A percentile compares a stretch with the other conserved stretches of the same genome.
These are phyloP conservation scores for Chiloscyllium punctatum DNA, from an alignment of 2,797 vertebrate species.

Conservation along the genomic window DNA sequence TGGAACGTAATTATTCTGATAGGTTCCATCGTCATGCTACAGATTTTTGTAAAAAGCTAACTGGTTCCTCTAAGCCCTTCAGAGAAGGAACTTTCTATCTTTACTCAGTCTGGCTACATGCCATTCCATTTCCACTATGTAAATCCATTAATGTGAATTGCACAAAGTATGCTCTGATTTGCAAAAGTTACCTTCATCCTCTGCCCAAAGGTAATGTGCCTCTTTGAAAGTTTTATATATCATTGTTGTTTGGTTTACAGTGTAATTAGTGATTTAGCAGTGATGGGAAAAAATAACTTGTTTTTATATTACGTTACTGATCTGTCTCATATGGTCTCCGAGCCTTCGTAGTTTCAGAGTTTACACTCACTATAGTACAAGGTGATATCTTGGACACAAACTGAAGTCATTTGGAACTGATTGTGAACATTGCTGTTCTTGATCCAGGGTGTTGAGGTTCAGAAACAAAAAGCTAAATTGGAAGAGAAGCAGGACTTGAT, in stretches of 20 bases:
- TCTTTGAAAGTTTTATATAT: background rate
- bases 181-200: no score
- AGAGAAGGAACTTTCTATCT: background rate
- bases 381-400: background rate
- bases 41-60: background rate
- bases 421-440: background rate
- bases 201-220: no score
- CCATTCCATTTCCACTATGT: background rate
- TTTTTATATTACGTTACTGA: background rate
- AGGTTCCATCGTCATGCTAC: no score
- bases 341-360: background rate
- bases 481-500: constrained; percentile 55
- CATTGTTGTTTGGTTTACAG: background rate
- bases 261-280: background rate
- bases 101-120: background rate
- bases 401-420: background rate
- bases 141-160: no score
- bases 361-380: background rate
- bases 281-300: background rate
- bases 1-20: background rate
- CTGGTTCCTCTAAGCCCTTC: background rate
- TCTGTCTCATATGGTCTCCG: background rate
- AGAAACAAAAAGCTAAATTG: constrained; percentile 49
- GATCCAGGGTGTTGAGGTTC: constrained; percentile 62
- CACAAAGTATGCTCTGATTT: no score